These are phyloP conservation scores for Nylanderia fulva DNA, from an alignment of 1,140 invertebrate species.

Conservation along the genomic window DNA sequence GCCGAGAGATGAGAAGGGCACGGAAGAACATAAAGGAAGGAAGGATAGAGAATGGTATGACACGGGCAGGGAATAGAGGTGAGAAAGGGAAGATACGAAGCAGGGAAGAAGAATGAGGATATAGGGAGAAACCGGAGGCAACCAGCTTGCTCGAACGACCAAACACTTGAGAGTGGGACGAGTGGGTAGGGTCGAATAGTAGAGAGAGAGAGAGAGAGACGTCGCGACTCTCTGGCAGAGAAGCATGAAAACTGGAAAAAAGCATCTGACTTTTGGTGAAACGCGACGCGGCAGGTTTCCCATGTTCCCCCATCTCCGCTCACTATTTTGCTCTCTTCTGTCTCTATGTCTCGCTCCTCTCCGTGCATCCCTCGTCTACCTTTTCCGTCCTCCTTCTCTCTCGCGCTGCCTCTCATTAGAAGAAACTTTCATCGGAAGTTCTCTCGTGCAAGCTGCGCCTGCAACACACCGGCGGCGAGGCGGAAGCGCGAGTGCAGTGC, in stretches of 20 bases:
- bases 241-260: constrained; percentile 62
- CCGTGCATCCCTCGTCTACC: background rate
- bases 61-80: background rate
- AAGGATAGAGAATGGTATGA: constrained; percentile 27
- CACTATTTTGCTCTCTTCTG: constrained; percentile 41
- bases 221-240: constrained; percentile 43
- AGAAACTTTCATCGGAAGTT: constrained; percentile 71
- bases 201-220: background rate
- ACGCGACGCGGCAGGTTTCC: constrained; percentile 40
- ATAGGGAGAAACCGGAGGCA: constrained; percentile 30
- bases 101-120: constrained; percentile 59
- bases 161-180: constrained; percentile 58
- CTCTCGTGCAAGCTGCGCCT: constrained; percentile 56
- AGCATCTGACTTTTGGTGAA: constrained; percentile 59
- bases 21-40: constrained; percentile 40
- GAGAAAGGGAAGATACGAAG: constrained; percentile 26
- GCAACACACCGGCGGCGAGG: constrained; percentile 41
- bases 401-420: constrained; percentile 68
- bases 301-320: constrained; percentile 38
- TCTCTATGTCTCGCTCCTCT: constrained; percentile 2
- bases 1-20: constrained; percentile 33
- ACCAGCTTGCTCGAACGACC: constrained; percentile 61
- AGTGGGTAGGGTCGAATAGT: constrained; percentile 10
- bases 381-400: constrained; percentile 11
- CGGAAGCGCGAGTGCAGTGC: constrained; percentile 64